phyloP scores from a whole-genome alignment of 1,140 invertebrate species.

The Tetragnatha versicolor region DNA sequence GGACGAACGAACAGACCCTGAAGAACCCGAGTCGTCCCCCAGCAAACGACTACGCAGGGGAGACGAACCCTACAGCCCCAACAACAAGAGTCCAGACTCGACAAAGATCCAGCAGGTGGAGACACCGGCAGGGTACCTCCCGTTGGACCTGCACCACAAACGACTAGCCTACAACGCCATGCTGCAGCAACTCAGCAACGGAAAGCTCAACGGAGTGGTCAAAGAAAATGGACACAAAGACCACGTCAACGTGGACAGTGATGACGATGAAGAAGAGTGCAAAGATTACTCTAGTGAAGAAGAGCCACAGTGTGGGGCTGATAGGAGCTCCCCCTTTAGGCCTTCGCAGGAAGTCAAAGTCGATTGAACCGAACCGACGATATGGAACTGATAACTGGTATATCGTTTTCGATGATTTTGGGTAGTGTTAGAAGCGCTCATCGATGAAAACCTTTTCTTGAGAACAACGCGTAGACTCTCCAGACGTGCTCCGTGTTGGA shows the following conservation, averaged over 20 bases:
- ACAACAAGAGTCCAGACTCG: conserved; percentile 42
- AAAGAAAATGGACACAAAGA: conserved; percentile 41
- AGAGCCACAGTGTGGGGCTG: conserved; percentile 5
- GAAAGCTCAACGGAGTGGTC: conserved; percentile 29
- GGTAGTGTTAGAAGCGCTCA: neutral
- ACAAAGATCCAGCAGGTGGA: neutral
- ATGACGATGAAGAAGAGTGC: conserved; percentile 26
- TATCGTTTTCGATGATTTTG: too few relatives aligned
- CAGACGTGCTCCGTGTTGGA: too few relatives aligned
- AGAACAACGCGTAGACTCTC: too few relatives aligned
- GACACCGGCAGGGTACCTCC: neutral
- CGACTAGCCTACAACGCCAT: conserved; percentile 29
- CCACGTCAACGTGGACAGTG: conserved; percentile 18
- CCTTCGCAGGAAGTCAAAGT: conserved; percentile 42
- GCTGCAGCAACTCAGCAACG: conserved; percentile 34
- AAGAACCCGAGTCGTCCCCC: conserved; percentile 15
- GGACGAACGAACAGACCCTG: conserved; percentile 33
- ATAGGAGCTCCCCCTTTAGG: conserved; percentile 11
- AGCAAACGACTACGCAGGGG: conserved; percentile 25
- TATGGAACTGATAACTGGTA: too few relatives aligned
- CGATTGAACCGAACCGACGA: conserved; percentile 13
- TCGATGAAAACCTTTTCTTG: neutral
- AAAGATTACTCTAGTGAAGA: conserved; percentile 41
- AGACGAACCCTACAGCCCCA: conserved; percentile 16
- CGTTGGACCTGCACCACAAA: conserved; percentile 8